Evolutionary conservation across 2,888 invertebrate genomes (phyloP).

Genomic region (Torymus auratus): DNA sequence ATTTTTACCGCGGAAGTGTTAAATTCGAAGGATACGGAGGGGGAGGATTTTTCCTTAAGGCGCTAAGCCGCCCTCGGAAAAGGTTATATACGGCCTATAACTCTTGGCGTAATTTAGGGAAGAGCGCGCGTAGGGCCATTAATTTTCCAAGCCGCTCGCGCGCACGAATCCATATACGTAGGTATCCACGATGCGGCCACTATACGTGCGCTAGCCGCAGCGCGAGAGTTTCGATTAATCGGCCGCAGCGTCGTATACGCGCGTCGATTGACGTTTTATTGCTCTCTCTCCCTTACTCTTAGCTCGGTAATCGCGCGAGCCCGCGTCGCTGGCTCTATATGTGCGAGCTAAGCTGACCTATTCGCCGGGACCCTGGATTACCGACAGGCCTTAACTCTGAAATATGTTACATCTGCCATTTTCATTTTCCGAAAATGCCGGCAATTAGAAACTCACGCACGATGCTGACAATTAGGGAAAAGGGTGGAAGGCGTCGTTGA

Average conservation of each 20-base stretch:
- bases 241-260: neutral
- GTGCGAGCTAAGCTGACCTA: conserved; percentile 17
- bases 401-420: conserved; percentile 32
- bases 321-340: too few species aligned
- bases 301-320: conserved; percentile 5
- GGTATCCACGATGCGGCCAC: neutral
- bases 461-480: neutral
- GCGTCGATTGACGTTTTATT: conserved; percentile 49
- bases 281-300: neutral
- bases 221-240: conserved; percentile 45
- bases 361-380: conserved; percentile 13
- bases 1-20: conserved; percentile 42
- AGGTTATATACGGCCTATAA: conserved; percentile 60
- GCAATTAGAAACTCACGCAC: conserved; percentile 24
- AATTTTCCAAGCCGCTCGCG: conserved; percentile 59
- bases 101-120: conserved; percentile 60
- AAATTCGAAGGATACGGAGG: conserved; percentile 25
- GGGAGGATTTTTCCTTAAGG: conserved; percentile 38
- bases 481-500: too few species aligned
- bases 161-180: conserved; percentile 1
- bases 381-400: conserved; percentile 25
- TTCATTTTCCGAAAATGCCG: conserved; percentile 28
- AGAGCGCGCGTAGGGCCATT: conserved; percentile 56
- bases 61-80: conserved; percentile 41
- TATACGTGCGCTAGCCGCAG: too few species aligned